phyloP scores from a whole-genome alignment of 2,113 vertebrate genomes.

The Pseudorasbora parva region DNA sequence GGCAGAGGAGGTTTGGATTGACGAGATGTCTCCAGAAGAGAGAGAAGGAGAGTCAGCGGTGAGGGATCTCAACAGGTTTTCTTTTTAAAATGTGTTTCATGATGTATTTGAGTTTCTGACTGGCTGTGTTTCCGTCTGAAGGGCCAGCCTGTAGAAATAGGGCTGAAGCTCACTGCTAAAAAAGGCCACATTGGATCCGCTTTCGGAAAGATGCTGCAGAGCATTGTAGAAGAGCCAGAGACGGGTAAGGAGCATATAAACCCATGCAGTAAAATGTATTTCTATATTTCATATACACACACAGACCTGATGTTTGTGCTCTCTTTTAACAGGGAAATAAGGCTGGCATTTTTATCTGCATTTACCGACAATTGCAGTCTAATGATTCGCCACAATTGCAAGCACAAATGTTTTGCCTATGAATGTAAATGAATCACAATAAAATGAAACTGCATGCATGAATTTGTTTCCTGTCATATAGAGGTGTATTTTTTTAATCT shows the following conservation, averaged over 20 bases:
- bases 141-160: conserved; percentile 68
- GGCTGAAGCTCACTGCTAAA: conserved; percentile 64
- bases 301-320: neutral
- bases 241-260: conserved; percentile 58
- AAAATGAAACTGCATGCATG: neutral
- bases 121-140: conserved; percentile 36
- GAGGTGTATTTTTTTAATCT: neutral
- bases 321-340: conserved; percentile 31
- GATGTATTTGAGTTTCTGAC: neutral
- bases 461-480: conserved; percentile 17
- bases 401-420: neutral
- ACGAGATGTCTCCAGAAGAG: conserved; percentile 58
- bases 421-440: conserved; percentile 10
- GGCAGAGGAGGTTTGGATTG: conserved; percentile 65
- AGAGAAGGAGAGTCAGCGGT: conserved; percentile 57
- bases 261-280: neutral
- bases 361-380: conserved; percentile 19
- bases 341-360: neutral
- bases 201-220: conserved; percentile 68
- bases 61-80: conserved; percentile 33
- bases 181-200: conserved; percentile 65
- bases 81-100: neutral
- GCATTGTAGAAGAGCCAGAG: conserved; percentile 62
- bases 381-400: neutral
- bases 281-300: neutral